Evolutionary conservation across 2,797 vertebrate species (phyloP), one percentile per base, ranked within the genome.

Genomic region (Pantherophis alleghaniensis): DNA sequence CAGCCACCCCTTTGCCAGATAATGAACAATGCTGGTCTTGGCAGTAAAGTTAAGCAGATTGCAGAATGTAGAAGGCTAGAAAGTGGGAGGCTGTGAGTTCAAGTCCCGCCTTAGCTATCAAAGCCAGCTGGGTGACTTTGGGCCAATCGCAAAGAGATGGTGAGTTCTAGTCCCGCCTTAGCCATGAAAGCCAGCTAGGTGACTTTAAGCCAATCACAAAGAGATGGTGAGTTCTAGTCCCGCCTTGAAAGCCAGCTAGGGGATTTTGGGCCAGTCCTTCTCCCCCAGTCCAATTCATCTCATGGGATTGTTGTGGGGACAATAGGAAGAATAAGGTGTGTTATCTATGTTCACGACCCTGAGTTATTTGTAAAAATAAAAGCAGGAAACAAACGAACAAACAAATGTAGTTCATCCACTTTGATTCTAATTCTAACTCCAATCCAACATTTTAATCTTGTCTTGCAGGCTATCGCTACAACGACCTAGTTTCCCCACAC

Each of bases 401-500:
- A 32, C 66, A 69, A 69, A 69, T 69, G 37, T 5, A 47, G 74
- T 37, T 47, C 9, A 47, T 91, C 51, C 56, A 0, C 28, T 4
- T 7, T 0, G 0, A 59, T n/a, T 0, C 0, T 1, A 24, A 18
- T 57, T 37, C 94, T 74, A 74, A 74, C 88, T 94, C 0, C 2
- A 5, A 79, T 37, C 9, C 37, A 87, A 90, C 60, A 2, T 59
- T 69, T 95, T 86, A 87, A 61, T 59, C 92, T 96, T 12, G 59
- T 87, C 92, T 92, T 0, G 0, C 95, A 97, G 97, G 96, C 63
- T 97, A 97, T 89, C 96, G 96, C 12, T 98, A 97, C 95, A 98
- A 97, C 0, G 97, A 97, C 88, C 91, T 98, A 91, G 96, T 98
- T 92, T 98, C 97, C 86, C 97, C 97, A 69, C 97, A 97, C 90